Percentiles rank a stretch among this genome's conserved stretches.
These are phyloP conservation scores for Macroramphosus scolopax DNA, from an alignment of 2,797 vertebrate genomes.

Conservation along the genomic window DNA sequence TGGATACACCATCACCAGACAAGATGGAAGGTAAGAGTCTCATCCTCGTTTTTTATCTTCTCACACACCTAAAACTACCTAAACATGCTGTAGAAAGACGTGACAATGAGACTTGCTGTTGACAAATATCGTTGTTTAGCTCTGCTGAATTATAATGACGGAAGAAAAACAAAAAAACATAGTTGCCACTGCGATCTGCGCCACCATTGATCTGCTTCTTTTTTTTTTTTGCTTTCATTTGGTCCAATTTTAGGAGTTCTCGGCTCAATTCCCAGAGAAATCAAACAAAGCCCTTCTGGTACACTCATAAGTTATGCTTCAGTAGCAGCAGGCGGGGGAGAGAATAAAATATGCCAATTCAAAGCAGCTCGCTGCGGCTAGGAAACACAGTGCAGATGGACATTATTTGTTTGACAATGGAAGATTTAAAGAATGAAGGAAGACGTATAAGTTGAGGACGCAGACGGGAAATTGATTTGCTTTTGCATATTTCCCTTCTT, in stretches of 20 bases:
- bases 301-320: conserved; percentile 69
- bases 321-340: conserved; percentile 57
- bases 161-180: conserved; percentile 27
- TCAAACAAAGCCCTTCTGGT: conserved; percentile 75
- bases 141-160: conserved; percentile 40
- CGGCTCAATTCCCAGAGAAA: conserved; percentile 73
- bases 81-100: conserved; percentile 6
- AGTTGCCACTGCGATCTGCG: conserved; percentile 58
- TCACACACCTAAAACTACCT: conserved; percentile 8
- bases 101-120: conserved; percentile 36
- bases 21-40: conserved; percentile 90
- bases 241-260: conserved; percentile 71
- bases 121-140: conserved; percentile 39
- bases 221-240: conserved; percentile 66
- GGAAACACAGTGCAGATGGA: conserved; percentile 63
- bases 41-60: not conserved
- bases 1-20: conserved; percentile 94
- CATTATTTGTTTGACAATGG: conserved; percentile 55
- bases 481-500: conserved; percentile 1
- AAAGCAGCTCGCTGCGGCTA: conserved; percentile 51
- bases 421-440: conserved; percentile 45
- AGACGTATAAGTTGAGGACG: conserved; percentile 39
- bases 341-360: conserved; percentile 67
- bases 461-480: conserved; percentile 16
- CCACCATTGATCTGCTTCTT: conserved; percentile 64